These are phyloP conservation scores for Theristicus caerulescens DNA, from an alignment of 2,113 vertebrate genomes.

Conservation along the genomic window DNA sequence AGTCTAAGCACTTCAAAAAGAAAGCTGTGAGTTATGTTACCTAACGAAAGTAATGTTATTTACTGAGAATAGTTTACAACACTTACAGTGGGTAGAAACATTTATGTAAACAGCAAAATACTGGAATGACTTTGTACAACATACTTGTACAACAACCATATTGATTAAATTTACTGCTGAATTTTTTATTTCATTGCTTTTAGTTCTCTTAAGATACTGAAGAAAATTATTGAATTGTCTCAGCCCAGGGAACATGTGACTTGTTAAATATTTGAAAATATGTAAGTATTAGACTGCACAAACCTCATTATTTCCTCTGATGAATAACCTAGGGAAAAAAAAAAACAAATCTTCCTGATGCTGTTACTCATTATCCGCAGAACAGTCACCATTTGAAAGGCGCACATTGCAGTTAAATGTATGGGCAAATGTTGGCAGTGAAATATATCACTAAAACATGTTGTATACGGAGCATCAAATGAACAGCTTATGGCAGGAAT, in stretches of 20 bases:
- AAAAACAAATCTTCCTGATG: background rate
- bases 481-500: background rate
- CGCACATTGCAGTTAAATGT: background rate
- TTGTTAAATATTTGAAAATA: background rate
- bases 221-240: background rate
- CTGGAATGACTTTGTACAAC: background rate
- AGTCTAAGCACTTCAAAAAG: conserved; percentile 33
- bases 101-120: conserved; percentile 23
- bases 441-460: background rate
- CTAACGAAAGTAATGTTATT: background rate
- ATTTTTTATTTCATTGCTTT: background rate
- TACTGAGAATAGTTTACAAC: background rate
- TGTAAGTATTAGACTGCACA: background rate
- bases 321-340: background rate
- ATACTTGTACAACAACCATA: background rate
- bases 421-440: background rate
- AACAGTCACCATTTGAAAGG: background rate
- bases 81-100: background rate
- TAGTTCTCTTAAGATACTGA: background rate
- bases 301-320: background rate
- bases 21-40: background rate
- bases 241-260: background rate
- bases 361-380: background rate
- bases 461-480: background rate
- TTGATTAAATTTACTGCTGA: background rate